Percentiles rank a stretch among this genome's conserved stretches.
phyloP scores from a whole-genome alignment of 2,113 vertebrate species.

The Nasalis larvatus region DNA sequence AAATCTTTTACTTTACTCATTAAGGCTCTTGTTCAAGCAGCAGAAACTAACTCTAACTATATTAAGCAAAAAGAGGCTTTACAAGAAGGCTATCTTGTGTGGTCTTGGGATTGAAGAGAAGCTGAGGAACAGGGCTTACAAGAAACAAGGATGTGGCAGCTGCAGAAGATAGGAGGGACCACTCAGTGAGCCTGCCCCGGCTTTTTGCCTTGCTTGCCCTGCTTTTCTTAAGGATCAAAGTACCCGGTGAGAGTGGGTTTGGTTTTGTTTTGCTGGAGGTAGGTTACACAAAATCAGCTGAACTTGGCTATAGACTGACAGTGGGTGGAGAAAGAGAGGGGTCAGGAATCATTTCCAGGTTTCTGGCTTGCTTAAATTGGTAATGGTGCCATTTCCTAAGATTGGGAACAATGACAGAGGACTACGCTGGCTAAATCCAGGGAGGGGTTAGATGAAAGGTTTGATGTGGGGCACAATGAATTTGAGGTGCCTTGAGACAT shows the following conservation, averaged over 20 bases:
- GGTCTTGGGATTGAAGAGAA: background rate
- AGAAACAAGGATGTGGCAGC: background rate
- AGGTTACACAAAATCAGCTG: background rate
- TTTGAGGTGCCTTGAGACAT: background rate
- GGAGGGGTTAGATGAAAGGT: background rate
- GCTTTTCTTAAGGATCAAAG: background rate
- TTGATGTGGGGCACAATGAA: background rate
- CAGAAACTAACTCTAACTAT: background rate
- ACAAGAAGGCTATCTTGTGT: background rate
- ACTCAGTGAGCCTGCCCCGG: background rate
- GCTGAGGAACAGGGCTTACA: background rate
- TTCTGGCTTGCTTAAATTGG: background rate
- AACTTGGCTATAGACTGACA: background rate
- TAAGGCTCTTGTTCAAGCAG: background rate
- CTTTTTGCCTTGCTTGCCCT: background rate
- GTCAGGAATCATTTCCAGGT: background rate
- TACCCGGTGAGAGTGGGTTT: background rate
- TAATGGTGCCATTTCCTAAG: background rate
- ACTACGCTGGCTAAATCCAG: background rate
- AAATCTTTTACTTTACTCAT: slow-evolving; percentile 14
- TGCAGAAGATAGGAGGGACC: too few relatives aligned
- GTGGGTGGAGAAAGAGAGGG: background rate
- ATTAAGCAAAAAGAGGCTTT: background rate
- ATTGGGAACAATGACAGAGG: background rate
- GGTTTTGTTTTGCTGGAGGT: background rate